Percentiles rank a stretch among this genome's conserved stretches.
phyloP scores from a whole-genome alignment of 1,140 invertebrate genomes.

The Heterodera carotae region DNA sequence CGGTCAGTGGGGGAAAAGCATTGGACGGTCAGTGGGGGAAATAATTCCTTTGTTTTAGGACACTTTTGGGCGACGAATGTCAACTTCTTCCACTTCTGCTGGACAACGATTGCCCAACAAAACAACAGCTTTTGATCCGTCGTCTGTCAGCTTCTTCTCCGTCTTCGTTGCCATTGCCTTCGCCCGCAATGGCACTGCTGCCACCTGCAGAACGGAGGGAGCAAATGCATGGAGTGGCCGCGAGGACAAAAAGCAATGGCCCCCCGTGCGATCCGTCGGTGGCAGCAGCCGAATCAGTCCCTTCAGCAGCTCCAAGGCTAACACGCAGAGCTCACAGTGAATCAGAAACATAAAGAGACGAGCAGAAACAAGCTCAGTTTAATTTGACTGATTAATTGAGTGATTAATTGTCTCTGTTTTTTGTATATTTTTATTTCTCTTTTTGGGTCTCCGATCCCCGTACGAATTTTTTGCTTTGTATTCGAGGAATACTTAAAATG shows the following conservation, averaged over 20 bases:
- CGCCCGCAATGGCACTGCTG: background rate
- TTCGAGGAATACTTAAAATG: too few species aligned
- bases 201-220: background rate
- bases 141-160: background rate
- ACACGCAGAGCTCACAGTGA: slow-evolving; percentile 21
- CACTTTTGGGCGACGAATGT: background rate
- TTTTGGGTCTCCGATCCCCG: too few species aligned
- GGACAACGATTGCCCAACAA: too few species aligned
- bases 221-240: background rate
- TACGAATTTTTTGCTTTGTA: too few species aligned
- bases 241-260: background rate
- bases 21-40: too few species aligned
- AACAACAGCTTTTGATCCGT: background rate
- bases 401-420: too few species aligned
- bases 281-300: background rate
- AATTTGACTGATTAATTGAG: background rate
- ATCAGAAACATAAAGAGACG: slow-evolving; percentile 1
- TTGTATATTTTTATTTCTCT: background rate
- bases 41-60: background rate
- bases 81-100: background rate
- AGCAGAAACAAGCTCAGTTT: background rate
- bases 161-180: background rate
- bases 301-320: background rate
- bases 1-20: too few species aligned
- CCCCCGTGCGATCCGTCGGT: too few species aligned